phyloP scores from a whole-genome alignment of 2,113 vertebrate genomes.

The Rhinoderma darwinii region DNA sequence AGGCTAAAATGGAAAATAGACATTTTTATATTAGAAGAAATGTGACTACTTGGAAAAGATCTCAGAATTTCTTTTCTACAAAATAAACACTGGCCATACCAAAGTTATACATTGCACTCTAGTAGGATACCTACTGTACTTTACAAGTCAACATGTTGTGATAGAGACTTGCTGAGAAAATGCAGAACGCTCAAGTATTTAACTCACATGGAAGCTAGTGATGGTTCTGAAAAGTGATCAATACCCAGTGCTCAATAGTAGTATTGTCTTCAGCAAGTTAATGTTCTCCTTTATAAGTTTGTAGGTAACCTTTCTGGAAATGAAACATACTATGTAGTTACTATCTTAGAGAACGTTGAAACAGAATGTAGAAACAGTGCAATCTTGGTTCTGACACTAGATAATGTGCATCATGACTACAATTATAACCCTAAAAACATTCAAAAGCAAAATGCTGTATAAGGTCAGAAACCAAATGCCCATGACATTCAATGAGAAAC shows the following conservation, averaged over 20 bases:
- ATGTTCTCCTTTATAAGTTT: not conserved
- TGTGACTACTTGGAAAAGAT: conserved; percentile 25
- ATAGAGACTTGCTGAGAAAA: not conserved
- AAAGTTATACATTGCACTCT: conserved; percentile 12
- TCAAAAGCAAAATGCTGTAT: not conserved
- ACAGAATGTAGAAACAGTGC: not conserved
- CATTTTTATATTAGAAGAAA: conserved; percentile 50
- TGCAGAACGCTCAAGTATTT: not conserved
- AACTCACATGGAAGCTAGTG: not conserved
- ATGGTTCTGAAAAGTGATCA: not conserved
- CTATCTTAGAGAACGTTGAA: conserved; percentile 16
- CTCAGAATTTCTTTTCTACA: not conserved
- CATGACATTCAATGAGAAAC: conserved; percentile 40
- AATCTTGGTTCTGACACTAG: conserved; percentile 1
- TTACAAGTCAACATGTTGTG: not conserved
- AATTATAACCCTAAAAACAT: conserved; percentile 10
- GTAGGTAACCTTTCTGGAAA: not conserved
- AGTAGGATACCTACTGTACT: not conserved
- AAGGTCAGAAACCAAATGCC: conserved; percentile 26
- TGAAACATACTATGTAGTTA: not conserved
- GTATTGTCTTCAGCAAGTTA: not conserved
- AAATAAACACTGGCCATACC: not conserved
- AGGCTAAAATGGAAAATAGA: conserved; percentile 30
- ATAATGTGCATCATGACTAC: not conserved
- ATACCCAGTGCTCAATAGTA: not conserved